Evolutionary conservation across 2,113 vertebrate species (phyloP), one percentile per base, ranked within the genome.

Genomic region (Danio rerio): DNA sequence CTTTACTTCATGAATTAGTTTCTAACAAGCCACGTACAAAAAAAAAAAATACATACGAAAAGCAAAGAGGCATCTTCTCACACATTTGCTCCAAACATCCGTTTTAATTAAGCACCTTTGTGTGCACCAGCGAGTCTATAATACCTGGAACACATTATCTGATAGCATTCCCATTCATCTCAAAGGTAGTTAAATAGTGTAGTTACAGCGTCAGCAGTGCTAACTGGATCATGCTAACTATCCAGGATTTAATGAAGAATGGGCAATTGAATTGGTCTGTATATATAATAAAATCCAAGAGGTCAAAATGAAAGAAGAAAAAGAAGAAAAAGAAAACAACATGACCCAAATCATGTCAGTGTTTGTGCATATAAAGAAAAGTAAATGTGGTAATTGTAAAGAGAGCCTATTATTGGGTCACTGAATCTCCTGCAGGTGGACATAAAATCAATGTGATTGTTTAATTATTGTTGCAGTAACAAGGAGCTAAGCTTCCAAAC

Each of bases 391-490:
- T 20, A 47, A 75, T 21, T 58, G 9, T 74, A 58, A 45, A 58
- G n/a, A 2, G 0, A 10, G 16, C 16, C 43, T 49, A 42, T 76
- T 76, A 59, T n/a, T 61, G 56, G 55, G 56, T 61, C 4, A 7
- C 42, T 47, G 10, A 76, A 61, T 76, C 42, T 61, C n/a, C 18
- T 76, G 31, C 15, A 45, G 53, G 21, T 40, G n/a, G 56, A 76
- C 55, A 18, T 21, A 21, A 21, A 76, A 61, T 76, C 73, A 10
- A 47, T 77, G 43, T 5, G 16, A 77, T 20, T 49, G 74, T 77
- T 49, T 77, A 77, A 77, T 77, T 77, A 47, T 61, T 76, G 56
- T 61, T 77, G 53, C 40, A 18, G 73, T 76, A 76, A 49, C 66
- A 59, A 76, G 42, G 12, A 61, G 42, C n/a, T 2, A 4, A 61